These are phyloP conservation scores for Melieria crassipennis DNA, from an alignment of 2,888 invertebrate species.

Conservation along the genomic window DNA sequence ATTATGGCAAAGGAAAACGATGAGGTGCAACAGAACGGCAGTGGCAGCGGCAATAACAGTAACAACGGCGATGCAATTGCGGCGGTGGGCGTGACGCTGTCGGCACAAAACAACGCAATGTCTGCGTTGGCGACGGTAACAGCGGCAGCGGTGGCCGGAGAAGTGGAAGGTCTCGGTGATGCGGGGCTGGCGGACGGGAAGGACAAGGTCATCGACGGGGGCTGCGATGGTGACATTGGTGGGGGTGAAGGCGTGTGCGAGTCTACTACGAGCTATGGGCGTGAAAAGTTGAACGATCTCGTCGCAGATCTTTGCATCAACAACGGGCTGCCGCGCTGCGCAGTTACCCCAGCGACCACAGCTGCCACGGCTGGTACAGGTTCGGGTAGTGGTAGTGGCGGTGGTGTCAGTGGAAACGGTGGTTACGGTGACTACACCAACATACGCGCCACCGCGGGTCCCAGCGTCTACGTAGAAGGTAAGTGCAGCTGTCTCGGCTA, in stretches of 20 bases:
- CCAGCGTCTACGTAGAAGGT: slow-evolving; percentile 22
- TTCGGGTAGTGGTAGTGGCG: background rate
- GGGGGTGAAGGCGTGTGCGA: slow-evolving; percentile 13
- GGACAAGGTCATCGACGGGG: slow-evolving; percentile 13
- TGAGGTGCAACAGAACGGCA: slow-evolving; percentile 47
- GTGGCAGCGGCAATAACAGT: slow-evolving; percentile 23
- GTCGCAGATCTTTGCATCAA: slow-evolving; percentile 55
- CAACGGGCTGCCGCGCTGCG: slow-evolving; percentile 31
- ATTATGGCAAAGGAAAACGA: slow-evolving; percentile 63
- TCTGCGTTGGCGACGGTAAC: background rate
- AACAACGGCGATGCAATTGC: background rate
- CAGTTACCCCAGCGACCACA: too few species aligned
- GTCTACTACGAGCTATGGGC: slow-evolving; percentile 32
- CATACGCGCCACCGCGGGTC: slow-evolving; percentile 48
- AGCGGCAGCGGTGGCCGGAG: background rate
- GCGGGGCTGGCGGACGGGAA: slow-evolving; percentile 10
- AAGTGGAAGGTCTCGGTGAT: slow-evolving; percentile 11
- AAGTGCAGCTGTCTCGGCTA: slow-evolving; percentile 9
- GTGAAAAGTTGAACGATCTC: slow-evolving; percentile 52
- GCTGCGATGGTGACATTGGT: slow-evolving; percentile 9
- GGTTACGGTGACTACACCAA: slow-evolving; percentile 54
- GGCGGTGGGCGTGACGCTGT: slow-evolving; percentile 23
- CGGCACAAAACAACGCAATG: background rate
- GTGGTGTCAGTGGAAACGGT: slow-evolving; percentile 10
- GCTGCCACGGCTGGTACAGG: too few species aligned